Evolutionary conservation across 2,797 vertebrate genomes (phyloP).

Genomic region (Crossoptilon crossoptilon): DNA sequence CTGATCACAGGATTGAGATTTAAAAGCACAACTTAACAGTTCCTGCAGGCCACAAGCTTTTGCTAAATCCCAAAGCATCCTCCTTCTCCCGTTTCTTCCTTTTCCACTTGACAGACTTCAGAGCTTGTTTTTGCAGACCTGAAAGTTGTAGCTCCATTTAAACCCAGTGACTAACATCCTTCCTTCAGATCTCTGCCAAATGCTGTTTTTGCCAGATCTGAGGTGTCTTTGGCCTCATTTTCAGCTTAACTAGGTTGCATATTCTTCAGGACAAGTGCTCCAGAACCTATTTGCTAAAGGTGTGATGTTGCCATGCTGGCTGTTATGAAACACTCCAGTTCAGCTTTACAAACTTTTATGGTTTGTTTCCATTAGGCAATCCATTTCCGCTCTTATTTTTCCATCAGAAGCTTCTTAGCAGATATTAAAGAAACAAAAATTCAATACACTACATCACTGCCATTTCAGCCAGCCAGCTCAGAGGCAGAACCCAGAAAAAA

Average conservation of each 20-base stretch:
- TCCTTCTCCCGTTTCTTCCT: conserved; percentile 11
- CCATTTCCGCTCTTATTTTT: not conserved
- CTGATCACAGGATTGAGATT: not conserved
- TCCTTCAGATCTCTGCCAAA: conserved; percentile 42
- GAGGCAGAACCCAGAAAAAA: not conserved
- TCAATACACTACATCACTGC: not conserved
- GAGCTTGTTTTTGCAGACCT: conserved; percentile 26
- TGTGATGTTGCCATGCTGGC: not conserved
- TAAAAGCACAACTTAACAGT: not conserved
- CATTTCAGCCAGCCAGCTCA: not conserved
- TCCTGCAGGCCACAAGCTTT: not conserved
- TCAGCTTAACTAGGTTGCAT: not conserved
- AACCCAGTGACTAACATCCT: conserved; percentile 46
- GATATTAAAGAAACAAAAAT: not conserved
- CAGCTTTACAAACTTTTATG: not conserved
- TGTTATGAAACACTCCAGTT: not conserved
- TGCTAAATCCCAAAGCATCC: not conserved
- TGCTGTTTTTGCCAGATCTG: not conserved
- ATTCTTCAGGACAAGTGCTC: not conserved
- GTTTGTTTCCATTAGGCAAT: not conserved
- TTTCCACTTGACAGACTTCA: not conserved
- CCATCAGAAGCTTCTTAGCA: not conserved
- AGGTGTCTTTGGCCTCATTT: conserved; percentile 26
- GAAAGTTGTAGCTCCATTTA: conserved; percentile 22
- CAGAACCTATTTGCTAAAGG: conserved; percentile 4